These are phyloP conservation scores for Aleiodes sp. DNA, from an alignment of 1,140 invertebrate genomes.

Conservation along the genomic window DNA sequence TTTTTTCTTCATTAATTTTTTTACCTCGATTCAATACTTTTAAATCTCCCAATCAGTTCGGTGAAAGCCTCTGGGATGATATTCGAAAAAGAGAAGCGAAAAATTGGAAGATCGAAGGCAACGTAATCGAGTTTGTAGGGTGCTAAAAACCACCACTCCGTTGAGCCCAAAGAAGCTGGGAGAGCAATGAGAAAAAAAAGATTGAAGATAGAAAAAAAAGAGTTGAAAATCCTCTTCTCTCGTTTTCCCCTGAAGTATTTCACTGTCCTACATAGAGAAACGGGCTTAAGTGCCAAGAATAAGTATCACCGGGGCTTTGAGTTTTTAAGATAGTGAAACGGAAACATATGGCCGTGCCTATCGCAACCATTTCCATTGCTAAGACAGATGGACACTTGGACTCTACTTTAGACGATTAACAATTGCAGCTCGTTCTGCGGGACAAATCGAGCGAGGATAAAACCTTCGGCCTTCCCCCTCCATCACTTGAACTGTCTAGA, in stretches of 20 bases:
- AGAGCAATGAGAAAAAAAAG: not conserved
- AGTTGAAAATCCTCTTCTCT: not conserved
- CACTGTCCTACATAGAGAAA: not conserved
- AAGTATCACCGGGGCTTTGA: no score
- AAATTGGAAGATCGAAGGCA: not conserved
- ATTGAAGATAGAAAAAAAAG: not conserved
- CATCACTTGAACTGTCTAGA: not conserved
- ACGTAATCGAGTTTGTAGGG: not conserved
- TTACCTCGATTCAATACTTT: not conserved
- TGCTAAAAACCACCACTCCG: not conserved
- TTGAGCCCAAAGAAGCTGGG: no score
- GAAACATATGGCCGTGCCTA: not conserved
- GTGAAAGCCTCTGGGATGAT: constrained; percentile 1
- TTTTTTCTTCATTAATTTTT: not conserved
- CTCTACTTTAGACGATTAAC: not conserved
- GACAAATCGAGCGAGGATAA: not conserved
- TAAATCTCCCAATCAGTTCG: not conserved
- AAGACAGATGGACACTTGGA: not conserved
- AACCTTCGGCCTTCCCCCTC: not conserved
- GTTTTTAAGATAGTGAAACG: not conserved
- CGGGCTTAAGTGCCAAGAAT: not conserved
- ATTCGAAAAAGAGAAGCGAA: not conserved
- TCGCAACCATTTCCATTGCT: not conserved
- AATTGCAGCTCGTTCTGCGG: not conserved
- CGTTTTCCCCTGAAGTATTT: not conserved